Evolutionary conservation across 2,113 vertebrate species (phyloP), one percentile per base, ranked within the genome.

Genomic region (Poecilia latipinna): DNA sequence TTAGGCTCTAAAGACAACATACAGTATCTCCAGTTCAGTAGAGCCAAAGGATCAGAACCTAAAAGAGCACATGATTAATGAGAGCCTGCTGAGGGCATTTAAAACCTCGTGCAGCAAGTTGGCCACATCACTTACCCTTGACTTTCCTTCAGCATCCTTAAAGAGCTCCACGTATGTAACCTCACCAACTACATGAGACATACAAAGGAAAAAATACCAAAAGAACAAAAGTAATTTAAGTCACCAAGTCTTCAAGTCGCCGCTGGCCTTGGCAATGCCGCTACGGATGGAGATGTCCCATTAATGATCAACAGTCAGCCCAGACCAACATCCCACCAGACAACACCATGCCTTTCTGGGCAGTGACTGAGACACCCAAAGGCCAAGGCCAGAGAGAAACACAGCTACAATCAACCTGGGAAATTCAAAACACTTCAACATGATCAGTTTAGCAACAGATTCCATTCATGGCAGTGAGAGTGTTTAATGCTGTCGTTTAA

Each of bases 161-260:
- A 98, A 99, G 97, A 99, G 98, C 96, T 99, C 98, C 98, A 99
- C 98, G 97, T 99, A 99, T 99, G 97, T 99, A 98, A 99, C 98
- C 98, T 99, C 98, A 99, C 98, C 98, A 96, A 99, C 98, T 99
- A 99, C 98, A 99, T 99, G 98, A 99, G 97, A 99, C 97, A 99
- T 97, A 99, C 97, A 99, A 98, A 97, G 97, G 97, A 96, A 96
- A 98, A 98, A 97, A 99, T 99, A 99, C 97, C 98, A 99, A 98
- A 96, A 94, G 93, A 98, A 96, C 97, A 97, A 99, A 37, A 98
- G 95, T 95, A 95, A 97, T 99, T 98, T 99, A 97, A 95, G 89
- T 97, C 96, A 98, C 97, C 97, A 95, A 90, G 87, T 94, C 96
- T 95, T 97, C 96, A 95, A 96, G 96, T 96, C 93, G 94, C 95